phyloP scores from a whole-genome alignment of 2,888 invertebrate species.

The Limnephilus marmoratus region DNA sequence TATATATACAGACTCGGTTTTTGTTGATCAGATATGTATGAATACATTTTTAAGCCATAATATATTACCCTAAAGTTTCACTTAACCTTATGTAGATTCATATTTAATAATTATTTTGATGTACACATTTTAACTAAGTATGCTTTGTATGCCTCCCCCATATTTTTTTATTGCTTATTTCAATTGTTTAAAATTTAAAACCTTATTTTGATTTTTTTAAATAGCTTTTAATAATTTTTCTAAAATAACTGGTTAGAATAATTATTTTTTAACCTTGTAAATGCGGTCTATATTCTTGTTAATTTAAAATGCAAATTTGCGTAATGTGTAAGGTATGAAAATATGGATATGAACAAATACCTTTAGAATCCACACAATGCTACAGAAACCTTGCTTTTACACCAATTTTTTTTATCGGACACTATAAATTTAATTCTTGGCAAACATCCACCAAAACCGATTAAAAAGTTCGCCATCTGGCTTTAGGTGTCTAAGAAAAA shows the following conservation, averaged over 20 bases:
- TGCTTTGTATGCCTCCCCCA: no score
- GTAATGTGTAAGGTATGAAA: background rate
- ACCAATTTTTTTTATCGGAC: background rate
- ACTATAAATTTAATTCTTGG: conserved; percentile 4
- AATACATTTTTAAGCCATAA: no score
- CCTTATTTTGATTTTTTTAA: no score
- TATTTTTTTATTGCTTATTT: no score
- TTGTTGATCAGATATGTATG: no score
- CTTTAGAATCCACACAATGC: background rate
- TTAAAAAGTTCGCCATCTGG: background rate
- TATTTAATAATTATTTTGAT: no score
- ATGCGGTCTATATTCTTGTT: background rate
- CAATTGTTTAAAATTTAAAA: no score
- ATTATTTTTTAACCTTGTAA: background rate
- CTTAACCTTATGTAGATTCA: no score
- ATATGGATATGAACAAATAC: background rate
- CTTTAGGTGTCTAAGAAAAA: background rate
- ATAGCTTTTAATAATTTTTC: no score
- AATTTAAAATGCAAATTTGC: background rate
- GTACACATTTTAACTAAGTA: no score
- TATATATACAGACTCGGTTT: no score
- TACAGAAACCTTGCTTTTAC: background rate
- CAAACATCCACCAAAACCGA: background rate
- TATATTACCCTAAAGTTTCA: no score
- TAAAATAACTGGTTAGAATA: background rate